Evolutionary conservation across 1,140 invertebrate species (phyloP), one percentile per base, ranked within the genome.

Genomic region (Drosophila navojoa): DNA sequence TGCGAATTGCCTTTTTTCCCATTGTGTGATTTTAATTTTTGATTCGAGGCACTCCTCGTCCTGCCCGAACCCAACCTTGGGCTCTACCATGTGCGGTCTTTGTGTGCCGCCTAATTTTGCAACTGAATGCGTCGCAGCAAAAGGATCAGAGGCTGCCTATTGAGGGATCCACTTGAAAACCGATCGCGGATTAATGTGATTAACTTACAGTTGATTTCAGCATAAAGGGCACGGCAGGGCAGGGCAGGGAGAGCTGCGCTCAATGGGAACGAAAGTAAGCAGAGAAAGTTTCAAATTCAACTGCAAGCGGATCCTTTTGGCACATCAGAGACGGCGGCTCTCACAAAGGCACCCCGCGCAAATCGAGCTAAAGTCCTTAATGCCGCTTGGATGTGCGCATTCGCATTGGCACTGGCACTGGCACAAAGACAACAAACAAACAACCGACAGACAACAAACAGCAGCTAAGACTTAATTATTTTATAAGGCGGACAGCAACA

Each of bases 291-390:
- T 77, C 77, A 70, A 72, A 89, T 77, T 63, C 71, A 71, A 63
- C 60, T 59, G 47, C 16, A 52, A 60, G 16, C 29, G 49, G 72
- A 79, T 67, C 67, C 67, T 59, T 38, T 71, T 69, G 32, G 27
- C 35, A 66, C 57, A 67, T 60, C 62, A 45, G 57, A 59, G 57
- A 19, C 42, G 60, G 60, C 64, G 68, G 45, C 42, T 42, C 6
- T 63, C 13, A 82, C 76, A 82, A 81, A 78, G 62, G 53, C 57
- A 63, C 52, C 62, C 61, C 63, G 79, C 79, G 61, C 69, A 86
- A 86, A 86, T 86, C 81, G 84, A 70, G 82, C 84, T 82, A 87
- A 86, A 86, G 84, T 86, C 82, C 82, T 89, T 89, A 82, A 86
- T 87, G 69, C 79, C 77, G 81, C 70, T 71, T 77, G 81, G 75